Base-by-base conservation (phyloP, 1,140 invertebrate genomes). In the Lineus longissimus region DNA sequence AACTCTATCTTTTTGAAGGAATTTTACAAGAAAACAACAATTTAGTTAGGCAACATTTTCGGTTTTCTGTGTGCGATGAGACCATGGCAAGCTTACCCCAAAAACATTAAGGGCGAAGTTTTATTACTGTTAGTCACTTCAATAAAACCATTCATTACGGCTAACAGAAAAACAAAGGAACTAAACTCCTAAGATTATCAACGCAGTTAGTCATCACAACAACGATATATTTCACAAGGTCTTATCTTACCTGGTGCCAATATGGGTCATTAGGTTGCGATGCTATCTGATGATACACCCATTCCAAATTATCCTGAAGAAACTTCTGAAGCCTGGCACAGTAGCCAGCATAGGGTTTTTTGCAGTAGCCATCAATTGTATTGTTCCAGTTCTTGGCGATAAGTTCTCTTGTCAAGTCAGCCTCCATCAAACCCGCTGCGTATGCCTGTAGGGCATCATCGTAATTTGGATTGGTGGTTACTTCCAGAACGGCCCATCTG, bases 361-460 rank as follows among this genome's bases (percentile, higher is more conserved):
- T 76, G 61, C 92, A 94, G 64, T 87, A 86, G 33, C 79, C 79
- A 45, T 86, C 81, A 25, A 92, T 86, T 0, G 90, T 92, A 73
- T 93, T 92, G 70, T 87, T 82, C 85, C 91, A 90, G 75, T 92
- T 90, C 71, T 88, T 87, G 74, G 89, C 87, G 59, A 95, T 93
- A 29, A 93, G 82, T 67, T 89, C 87, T 25, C 63, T 40, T 25
- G 79, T 78, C 2, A 77, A 41, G 51, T 62, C 59, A 0, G 92
- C 93, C 81, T 95, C 93, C 0, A 92, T 83, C n/a, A 92, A 84
- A 9, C 94, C 94, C n/a, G 93, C 92, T 1, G 90, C 89, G 76
- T 90, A 93, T 0, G 91, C 91, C 82, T 95, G 93, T 7, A 90
- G 85, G 66, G 86, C 85, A 76, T 84, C 77, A 25, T 64, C 54